These are phyloP conservation scores for Helicolenus hilgendorfi DNA, from an alignment of 2,797 vertebrate genomes.

Conservation along the genomic window DNA sequence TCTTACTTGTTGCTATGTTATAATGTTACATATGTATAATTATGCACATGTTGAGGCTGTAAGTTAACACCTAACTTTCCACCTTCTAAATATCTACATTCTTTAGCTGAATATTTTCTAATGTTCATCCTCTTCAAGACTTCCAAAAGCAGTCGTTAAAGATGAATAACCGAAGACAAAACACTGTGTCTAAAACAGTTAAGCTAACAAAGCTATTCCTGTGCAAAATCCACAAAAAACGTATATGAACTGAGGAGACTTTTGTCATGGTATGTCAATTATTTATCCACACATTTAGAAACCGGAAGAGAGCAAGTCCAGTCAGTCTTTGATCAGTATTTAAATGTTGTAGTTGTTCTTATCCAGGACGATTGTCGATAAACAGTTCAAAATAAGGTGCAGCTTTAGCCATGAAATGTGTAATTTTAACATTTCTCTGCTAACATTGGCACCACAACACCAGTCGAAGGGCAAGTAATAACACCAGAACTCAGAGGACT, in stretches of 20 bases:
- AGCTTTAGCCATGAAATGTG: neutral
- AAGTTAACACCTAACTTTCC: neutral
- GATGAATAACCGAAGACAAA: neutral
- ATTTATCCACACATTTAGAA: neutral
- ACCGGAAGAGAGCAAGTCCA: neutral
- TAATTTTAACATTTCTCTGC: neutral
- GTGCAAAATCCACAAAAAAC: neutral
- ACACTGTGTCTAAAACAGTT: neutral
- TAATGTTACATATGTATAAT: neutral
- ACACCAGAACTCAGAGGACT: neutral
- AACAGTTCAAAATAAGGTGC: neutral
- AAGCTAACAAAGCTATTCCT: neutral
- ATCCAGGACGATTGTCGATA: no score
- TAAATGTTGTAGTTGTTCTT: neutral
- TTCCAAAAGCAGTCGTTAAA: neutral
- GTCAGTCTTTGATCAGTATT: neutral
- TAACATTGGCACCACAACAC: neutral
- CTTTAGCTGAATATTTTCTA: neutral
- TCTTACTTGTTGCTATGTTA: neutral
- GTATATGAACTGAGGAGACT: neutral
- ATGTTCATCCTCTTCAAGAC: neutral
- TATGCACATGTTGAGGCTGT: neutral
- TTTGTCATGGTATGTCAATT: neutral
- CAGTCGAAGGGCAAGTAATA: neutral
- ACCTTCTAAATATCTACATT: neutral